phyloP scores from a whole-genome alignment of 2,797 vertebrate species.

The Limosa lapponica region DNA sequence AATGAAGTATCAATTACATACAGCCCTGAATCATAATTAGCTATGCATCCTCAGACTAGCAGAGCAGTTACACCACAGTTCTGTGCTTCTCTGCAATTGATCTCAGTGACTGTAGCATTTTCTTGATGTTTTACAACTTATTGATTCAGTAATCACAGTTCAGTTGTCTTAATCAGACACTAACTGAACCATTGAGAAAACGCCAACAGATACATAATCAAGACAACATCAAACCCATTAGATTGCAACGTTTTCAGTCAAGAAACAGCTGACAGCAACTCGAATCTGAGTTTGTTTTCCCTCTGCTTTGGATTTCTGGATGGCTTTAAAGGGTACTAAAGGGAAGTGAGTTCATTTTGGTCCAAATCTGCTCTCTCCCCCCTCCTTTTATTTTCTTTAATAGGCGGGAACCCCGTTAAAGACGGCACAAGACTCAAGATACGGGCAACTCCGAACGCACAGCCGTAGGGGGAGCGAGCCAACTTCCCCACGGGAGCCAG shows the following conservation, averaged over 20 bases:
- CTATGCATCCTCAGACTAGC: background rate
- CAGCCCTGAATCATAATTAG: background rate
- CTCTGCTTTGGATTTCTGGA: background rate
- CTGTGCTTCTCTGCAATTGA: background rate
- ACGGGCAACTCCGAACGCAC: too few relatives aligned
- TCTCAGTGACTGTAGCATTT: background rate
- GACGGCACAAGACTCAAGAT: background rate
- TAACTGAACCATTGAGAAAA: background rate
- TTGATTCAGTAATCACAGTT: background rate
- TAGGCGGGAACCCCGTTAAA: accelerated
- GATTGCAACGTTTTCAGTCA: background rate
- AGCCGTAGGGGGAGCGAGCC: background rate
- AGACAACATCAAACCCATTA: background rate
- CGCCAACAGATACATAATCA: background rate
- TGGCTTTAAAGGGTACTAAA: background rate
- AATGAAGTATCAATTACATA: constrained; percentile 16
- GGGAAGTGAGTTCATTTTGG: background rate
- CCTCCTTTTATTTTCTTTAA: background rate
- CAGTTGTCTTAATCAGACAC: background rate
- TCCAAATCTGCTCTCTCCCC: accelerated
- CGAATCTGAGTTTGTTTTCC: background rate
- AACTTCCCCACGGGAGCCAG: background rate
- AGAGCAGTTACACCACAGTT: background rate
- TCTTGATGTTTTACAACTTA: constrained; percentile 6
- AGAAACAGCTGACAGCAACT: background rate